Percentiles rank a stretch among this genome's conserved stretches.
phyloP scores from a whole-genome alignment of 2,797 vertebrate genomes.

The Pelodytes ibericus region DNA sequence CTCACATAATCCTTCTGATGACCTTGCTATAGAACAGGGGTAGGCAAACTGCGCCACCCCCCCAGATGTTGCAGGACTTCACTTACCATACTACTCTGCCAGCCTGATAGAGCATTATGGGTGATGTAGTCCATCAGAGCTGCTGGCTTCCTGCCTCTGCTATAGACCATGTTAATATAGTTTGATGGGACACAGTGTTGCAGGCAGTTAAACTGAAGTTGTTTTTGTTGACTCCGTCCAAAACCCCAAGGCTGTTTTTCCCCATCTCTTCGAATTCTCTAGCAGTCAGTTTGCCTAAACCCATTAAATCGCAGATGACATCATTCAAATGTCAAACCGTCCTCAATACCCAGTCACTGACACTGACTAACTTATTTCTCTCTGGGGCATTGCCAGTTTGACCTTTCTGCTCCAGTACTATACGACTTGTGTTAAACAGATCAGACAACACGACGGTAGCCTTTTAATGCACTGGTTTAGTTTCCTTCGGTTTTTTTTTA shows the following conservation, averaged over 20 bases:
- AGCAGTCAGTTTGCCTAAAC: conserved; percentile 21
- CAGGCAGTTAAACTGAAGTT: conserved; percentile 5
- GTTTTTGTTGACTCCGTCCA: conserved; percentile 13
- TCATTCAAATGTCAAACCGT: conserved; percentile 36
- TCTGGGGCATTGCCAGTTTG: conserved; percentile 1
- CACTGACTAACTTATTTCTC: conserved; percentile 21
- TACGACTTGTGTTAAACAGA: neutral
- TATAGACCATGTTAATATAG: no score
- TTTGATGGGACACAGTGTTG: no score
- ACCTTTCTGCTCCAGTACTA: neutral
- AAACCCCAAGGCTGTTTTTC: conserved; percentile 33
- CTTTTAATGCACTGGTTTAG: neutral
- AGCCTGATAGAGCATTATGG: no score
- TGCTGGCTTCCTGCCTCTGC: no score
- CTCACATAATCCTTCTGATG: no score
- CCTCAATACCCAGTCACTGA: conserved; percentile 22
- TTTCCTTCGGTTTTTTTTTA: no score
- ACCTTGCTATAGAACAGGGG: no score
- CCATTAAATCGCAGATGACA: conserved; percentile 15
- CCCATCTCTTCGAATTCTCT: conserved; percentile 33
- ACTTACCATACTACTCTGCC: no score
- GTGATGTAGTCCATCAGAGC: no score
- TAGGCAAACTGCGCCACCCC: no score
- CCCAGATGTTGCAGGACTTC: no score
- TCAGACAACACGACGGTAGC: neutral